phyloP scores from a whole-genome alignment of 2,888 invertebrate genomes.

The Villa cingulata region DNA sequence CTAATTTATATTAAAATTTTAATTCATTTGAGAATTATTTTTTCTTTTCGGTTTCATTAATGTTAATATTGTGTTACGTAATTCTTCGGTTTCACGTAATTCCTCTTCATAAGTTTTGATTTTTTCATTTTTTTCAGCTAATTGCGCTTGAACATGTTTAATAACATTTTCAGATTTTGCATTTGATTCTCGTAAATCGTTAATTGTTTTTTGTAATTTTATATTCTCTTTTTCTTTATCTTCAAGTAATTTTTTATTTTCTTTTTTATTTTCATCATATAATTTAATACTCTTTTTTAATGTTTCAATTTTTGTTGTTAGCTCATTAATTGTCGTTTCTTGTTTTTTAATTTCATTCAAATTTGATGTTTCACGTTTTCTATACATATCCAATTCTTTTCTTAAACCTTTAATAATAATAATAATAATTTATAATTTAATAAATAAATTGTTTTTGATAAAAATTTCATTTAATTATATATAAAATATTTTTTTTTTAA shows the following conservation, averaged over 20 bases:
- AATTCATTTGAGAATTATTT: background rate
- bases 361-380: conserved; percentile 13
- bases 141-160: conserved; percentile 28
- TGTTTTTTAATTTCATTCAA: conserved; percentile 20
- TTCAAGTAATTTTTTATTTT: conserved; percentile 26
- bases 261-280: conserved; percentile 13
- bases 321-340: conserved; percentile 12
- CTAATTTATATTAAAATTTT: too few species aligned
- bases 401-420: conserved; percentile 18
- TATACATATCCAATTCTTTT: conserved; percentile 24
- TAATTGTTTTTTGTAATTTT: conserved; percentile 27
- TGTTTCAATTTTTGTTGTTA: too few species aligned
- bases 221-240: conserved; percentile 27
- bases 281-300: too few species aligned
- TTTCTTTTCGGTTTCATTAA: conserved; percentile 34
- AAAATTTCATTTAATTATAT: too few species aligned
- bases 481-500: too few species aligned
- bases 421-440: background rate
- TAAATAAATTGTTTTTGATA: background rate
- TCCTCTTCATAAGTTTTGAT: conserved; percentile 29
- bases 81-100: conserved; percentile 31
- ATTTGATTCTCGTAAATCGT: conserved; percentile 30
- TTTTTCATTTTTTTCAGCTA: conserved; percentile 31
- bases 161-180: conserved; percentile 31
- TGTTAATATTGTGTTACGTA: conserved; percentile 33